These are phyloP conservation scores for Noctua fimbriata DNA, from an alignment of 2,888 invertebrate species.

Conservation along the genomic window DNA sequence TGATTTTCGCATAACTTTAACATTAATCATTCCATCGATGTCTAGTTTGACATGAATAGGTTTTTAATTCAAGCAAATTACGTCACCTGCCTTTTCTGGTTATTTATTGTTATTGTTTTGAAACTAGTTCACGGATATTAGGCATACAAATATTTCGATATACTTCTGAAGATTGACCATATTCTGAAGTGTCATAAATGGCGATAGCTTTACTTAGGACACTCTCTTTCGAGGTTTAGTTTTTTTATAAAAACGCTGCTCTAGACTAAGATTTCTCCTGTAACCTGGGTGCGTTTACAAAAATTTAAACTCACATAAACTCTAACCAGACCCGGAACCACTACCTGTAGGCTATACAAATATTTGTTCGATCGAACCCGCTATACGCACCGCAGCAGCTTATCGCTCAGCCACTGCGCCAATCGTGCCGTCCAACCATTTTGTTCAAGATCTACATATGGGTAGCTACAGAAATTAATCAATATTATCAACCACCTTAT, in stretches of 20 bases:
- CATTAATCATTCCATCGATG: constrained; percentile 32
- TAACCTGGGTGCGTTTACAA: not conserved
- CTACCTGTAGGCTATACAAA: not conserved
- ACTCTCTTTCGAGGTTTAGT: not conserved
- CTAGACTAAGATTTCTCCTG: not conserved
- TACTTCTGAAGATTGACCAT: constrained; percentile 3
- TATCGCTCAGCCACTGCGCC: not conserved
- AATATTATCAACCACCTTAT: not conserved
- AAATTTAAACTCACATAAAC: not conserved
- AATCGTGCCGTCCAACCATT: not conserved
- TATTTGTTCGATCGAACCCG: not conserved
- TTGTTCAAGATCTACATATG: not conserved
- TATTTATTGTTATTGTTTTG: constrained; percentile 33
- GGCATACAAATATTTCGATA: not conserved
- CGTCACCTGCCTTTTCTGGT: constrained; percentile 25
- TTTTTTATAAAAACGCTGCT: not conserved
- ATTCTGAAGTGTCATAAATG: not conserved
- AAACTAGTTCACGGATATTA: constrained; percentile 12
- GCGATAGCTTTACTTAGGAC: not conserved
- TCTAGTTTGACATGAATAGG: constrained; percentile 26
- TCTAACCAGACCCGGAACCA: not conserved
- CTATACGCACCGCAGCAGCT: not conserved
- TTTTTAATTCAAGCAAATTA: constrained; percentile 27
- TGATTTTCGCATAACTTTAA: constrained; percentile 40
- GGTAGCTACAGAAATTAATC: not conserved